phyloP scores from a whole-genome alignment of 2,797 vertebrate genomes.

The Nannoperca obscura region DNA sequence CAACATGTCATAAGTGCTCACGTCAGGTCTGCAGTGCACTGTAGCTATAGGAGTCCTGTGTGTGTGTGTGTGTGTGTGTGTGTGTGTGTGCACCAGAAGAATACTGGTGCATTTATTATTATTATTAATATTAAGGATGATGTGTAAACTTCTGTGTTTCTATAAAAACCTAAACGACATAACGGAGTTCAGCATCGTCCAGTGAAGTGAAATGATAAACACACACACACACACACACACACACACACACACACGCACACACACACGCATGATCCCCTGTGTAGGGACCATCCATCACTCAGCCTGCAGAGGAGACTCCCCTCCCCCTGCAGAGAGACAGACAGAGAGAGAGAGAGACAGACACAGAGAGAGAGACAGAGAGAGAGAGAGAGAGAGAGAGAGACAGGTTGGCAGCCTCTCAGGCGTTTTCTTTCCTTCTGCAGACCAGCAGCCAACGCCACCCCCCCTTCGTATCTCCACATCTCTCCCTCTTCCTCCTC shows the following conservation, averaged over 20 bases:
- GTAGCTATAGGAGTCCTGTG: too few relatives aligned
- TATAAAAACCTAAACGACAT: too few relatives aligned
- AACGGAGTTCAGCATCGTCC: too few relatives aligned
- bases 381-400: slow-evolving; percentile 7
- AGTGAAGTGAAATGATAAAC: too few relatives aligned
- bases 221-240: too few relatives aligned
- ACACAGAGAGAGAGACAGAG: slow-evolving; percentile 31
- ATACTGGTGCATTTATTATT: too few relatives aligned
- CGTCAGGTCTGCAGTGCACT: too few relatives aligned
- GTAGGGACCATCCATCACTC: slow-evolving; percentile 63
- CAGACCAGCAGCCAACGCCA: slow-evolving; percentile 65
- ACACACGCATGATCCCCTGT: slow-evolving; percentile 9
- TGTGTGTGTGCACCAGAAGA: too few relatives aligned
- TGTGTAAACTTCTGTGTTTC: too few relatives aligned
- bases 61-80: too few relatives aligned
- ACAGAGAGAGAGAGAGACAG: slow-evolving; percentile 13
- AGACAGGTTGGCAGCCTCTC: slow-evolving; percentile 36
- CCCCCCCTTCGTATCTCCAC: slow-evolving; percentile 49
- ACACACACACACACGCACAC: slow-evolving; percentile 17
- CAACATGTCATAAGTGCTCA: too few relatives aligned
- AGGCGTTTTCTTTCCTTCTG: slow-evolving; percentile 61
- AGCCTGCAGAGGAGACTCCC: slow-evolving; percentile 65
- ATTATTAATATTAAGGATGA: too few relatives aligned
- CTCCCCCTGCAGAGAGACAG: slow-evolving; percentile 64
- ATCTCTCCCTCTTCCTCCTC: slow-evolving; percentile 13